Base-by-base conservation (phyloP, 2,888 invertebrate species). In the Leucophora obtusa region DNA sequence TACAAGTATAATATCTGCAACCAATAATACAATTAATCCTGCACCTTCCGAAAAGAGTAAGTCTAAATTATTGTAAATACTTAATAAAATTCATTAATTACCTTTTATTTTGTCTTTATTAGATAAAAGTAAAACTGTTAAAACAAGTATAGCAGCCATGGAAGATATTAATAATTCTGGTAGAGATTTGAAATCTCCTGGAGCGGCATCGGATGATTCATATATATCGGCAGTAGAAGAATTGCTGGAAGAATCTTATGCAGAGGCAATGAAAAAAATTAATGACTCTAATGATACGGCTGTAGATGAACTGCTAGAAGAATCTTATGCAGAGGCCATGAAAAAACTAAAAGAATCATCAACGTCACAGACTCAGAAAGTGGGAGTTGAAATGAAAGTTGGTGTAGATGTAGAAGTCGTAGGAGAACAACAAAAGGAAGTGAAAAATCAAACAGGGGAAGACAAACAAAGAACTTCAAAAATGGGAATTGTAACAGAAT, bases 211-310 rank as follows among this genome's bases (percentile, higher is more conserved):
- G 21, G 47, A 66, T 33, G 80, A 80, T 72, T 80, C 80, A 2
- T 76, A 76, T 69, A 73, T 81, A 50, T 77, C 76, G 59, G 81
- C 69, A 15, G 76, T 81, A 65, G 77, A 81, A 59, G 77, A 81
- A 65, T 53, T 81, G 33, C 59, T 77, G 54, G 81, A 81, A 56
- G 80, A 81, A 38, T 81, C 81, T 1, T 81, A 78, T 63, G 74
- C 77, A 10, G 75, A 80, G 33, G 77, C 69, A 11, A 74, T 80
- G 70, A 78, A 70, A 69, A 60, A 18, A 15, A 24, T 14, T 15
- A 14, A 11, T 11, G 38, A 38, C 2, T 38, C 38, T 4, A 11
- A 38, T 2, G 38, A 28, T 28, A 3, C 76, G 54, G 81, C 65
- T 18, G 76, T 77, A 65, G 76, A 80, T 63, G 76, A 80, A 69